These are phyloP conservation scores for Phalloptychus januarius DNA, from an alignment of 2,797 vertebrate species.

Conservation along the genomic window DNA sequence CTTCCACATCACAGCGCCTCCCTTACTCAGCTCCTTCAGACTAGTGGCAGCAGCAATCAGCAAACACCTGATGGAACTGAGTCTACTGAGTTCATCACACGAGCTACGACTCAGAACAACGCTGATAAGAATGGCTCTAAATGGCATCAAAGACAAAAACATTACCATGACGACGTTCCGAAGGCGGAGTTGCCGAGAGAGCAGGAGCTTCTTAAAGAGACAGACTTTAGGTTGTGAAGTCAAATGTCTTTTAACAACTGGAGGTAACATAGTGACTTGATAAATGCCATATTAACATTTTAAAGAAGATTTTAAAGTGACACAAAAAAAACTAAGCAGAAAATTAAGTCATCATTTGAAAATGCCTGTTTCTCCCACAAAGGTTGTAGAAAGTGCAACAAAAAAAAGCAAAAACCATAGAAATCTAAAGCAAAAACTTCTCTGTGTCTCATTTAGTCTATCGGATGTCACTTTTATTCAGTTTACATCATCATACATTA, in stretches of 20 bases:
- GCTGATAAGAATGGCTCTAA: too few relatives aligned
- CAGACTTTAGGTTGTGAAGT: neutral
- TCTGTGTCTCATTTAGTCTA: conserved; percentile 36
- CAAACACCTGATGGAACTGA: too few relatives aligned
- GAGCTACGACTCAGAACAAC: too few relatives aligned
- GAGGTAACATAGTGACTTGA: neutral
- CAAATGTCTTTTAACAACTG: neutral
- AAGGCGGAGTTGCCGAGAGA: neutral
- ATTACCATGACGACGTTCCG: neutral
- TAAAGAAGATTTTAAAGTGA: neutral
- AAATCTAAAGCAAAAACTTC: neutral
- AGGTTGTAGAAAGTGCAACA: neutral
- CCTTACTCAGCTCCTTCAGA: too few relatives aligned
- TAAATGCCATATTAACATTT: neutral
- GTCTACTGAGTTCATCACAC: too few relatives aligned
- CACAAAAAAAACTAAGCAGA: neutral
- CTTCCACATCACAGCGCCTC: too few relatives aligned
- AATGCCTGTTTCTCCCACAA: neutral
- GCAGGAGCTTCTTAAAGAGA: neutral
- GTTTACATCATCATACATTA: conserved; percentile 6
- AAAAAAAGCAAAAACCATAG: neutral
- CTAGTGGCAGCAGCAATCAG: too few relatives aligned
- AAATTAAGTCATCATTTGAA: neutral
- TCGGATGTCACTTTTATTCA: conserved; percentile 59
- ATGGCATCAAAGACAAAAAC: neutral